Evolutionary conservation across 2,113 vertebrate genomes (phyloP), one percentile per base, ranked within the genome.

Genomic region (Muntiacus muntjak): DNA sequence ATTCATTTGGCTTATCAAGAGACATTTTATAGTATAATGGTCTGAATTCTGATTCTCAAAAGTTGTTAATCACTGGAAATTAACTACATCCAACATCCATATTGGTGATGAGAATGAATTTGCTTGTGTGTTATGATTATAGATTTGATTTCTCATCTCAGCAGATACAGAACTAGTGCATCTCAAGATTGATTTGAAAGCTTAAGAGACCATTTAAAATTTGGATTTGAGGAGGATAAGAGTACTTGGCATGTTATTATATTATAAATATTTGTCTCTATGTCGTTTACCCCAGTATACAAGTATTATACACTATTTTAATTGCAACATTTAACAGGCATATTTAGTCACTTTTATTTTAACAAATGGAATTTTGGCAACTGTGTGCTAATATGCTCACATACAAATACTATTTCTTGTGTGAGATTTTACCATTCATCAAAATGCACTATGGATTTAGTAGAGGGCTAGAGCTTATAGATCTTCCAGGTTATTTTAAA

Each of bases 1-100:
- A 97, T 96, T 97, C 88, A 94, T 97, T 97, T 97, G 93, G 55
- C 97, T 97, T 97, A 94, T 97, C 86, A 79, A 93, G 97, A 95
- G 93, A 97, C 97, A 87, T 87, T 94, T 97, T 97, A 81, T 82
- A 86, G 91, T 86, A 95, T 79, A 96, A 95, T 84, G 88, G 84
- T 91, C 91, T 97, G 67, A 97, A 97, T 97, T 96, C 85, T 97
- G 74, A 90, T 93, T 94, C 95, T 97, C 88, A 94, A 71, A 98
- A 97, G 87, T 97, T 95, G 84, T 96, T 98, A 97, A 97, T 98
- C 87, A 94, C 64, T 88, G 87, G 85, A 95, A 97, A 95, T 96
- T 91, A 97, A 88, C 91, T 88, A 36, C 23, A 93, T 95, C 19
- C 52, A 52, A 71, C 43, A 74, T 88, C 58, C 55, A 11, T 89